Conservation (phyloP, 1,140 invertebrate species). For the Gonioctena quinquepunctata region DNA sequence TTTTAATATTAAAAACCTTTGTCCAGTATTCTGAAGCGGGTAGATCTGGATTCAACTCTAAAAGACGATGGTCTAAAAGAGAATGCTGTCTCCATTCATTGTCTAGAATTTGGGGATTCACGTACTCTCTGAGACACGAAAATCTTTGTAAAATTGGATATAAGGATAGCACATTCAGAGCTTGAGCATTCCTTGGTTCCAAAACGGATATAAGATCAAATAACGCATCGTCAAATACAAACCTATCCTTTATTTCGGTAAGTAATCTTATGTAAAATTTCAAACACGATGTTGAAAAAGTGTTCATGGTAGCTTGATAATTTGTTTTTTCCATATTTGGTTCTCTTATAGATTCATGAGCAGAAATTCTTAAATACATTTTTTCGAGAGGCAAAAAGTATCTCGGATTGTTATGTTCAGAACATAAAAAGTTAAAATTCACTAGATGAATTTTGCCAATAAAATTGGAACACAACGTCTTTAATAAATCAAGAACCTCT, state of each 20-base stretch:
- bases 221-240: constrained; percentile 4
- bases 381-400: background rate
- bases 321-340: background rate
- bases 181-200: constrained; percentile 1
- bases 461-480: constrained; percentile 3
- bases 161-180: background rate
- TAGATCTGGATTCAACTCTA: background rate
- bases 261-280: constrained; percentile 7
- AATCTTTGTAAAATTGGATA: background rate
- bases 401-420: constrained; percentile 3
- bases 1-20: background rate
- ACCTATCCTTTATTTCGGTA: background rate
- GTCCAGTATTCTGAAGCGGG: background rate
- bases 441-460: background rate
- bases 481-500: constrained; percentile 19
- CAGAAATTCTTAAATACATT: background rate
- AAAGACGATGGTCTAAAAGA: background rate
- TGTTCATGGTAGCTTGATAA: background rate
- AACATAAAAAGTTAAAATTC: background rate
- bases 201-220: constrained; percentile 15
- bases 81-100: constrained; percentile 6
- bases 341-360: background rate
- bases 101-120: constrained; percentile 5
- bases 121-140: background rate
- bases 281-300: background rate